Percentiles rank a stretch among this genome's conserved stretches.
phyloP scores from a whole-genome alignment of 2,113 vertebrate species.

The Suncus etruscus region DNA sequence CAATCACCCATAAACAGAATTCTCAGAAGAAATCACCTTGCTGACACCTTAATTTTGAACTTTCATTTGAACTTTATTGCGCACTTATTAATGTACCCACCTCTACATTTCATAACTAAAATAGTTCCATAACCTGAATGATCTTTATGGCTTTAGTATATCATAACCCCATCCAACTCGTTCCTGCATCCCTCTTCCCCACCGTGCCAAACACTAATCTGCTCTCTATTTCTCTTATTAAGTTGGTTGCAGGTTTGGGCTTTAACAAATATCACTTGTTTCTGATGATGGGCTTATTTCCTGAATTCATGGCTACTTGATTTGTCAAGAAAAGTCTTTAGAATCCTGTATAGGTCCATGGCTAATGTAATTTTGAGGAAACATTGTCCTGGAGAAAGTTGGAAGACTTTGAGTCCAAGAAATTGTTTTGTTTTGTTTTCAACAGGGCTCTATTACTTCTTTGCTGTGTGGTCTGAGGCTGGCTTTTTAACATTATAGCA shows the following conservation, averaged over 20 bases:
- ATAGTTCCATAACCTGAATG: neutral
- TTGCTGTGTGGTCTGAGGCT: slow-evolving; percentile 51
- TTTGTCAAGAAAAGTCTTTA: slow-evolving; percentile 24
- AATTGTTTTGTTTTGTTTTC: slow-evolving; percentile 14
- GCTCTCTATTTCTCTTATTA: slow-evolving; percentile 31
- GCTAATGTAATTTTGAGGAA: slow-evolving; percentile 52
- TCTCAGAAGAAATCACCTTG: no score
- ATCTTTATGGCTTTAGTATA: neutral
- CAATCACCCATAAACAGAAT: no score
- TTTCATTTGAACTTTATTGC: neutral
- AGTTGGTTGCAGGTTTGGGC: neutral
- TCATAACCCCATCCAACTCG: neutral
- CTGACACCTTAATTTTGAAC: no score
- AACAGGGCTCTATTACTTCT: slow-evolving; percentile 27
- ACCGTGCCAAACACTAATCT: neutral
- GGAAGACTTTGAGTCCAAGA: neutral
- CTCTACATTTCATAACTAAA: neutral
- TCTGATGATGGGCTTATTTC: slow-evolving; percentile 9
- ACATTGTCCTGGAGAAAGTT: neutral
- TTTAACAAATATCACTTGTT: slow-evolving; percentile 37
- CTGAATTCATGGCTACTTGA: slow-evolving; percentile 28
- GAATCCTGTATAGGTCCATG: neutral
- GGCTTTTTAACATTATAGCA: slow-evolving; percentile 3
- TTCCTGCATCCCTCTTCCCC: neutral
- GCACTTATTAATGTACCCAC: neutral